phyloP scores from a whole-genome alignment of 92 coral and sea anemone genomes.

The Bergia sp. region DNA sequence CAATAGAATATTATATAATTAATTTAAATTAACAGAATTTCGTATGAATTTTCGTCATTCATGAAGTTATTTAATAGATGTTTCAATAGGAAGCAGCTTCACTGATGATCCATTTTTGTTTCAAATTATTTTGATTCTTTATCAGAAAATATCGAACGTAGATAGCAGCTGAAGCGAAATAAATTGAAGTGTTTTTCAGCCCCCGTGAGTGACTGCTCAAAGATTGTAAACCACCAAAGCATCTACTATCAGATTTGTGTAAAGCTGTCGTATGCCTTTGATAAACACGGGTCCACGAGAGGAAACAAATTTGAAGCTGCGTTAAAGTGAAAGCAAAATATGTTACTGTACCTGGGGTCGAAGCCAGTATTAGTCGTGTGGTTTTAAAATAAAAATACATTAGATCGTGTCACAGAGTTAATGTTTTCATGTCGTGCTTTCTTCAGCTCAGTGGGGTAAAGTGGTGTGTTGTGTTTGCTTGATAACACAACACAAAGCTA shows the following conservation, averaged over 20 bases:
- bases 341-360: neutral
- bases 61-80: neutral
- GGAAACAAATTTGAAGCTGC: neutral
- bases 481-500: constrained; percentile 13
- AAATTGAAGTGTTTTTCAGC: constrained; percentile 10
- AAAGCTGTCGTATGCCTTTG: neutral
- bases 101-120: neutral
- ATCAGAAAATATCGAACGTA: neutral
- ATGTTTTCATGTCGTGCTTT: constrained; percentile 20
- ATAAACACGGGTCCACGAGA: constrained; percentile 2
- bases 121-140: constrained; percentile 3
- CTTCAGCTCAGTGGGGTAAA: constrained; percentile 14
- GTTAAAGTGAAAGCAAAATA: neutral
- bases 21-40: neutral
- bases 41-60: constrained; percentile 20
- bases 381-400: neutral
- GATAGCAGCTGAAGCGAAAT: constrained; percentile 20
- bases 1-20: neutral
- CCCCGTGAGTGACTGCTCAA: neutral
- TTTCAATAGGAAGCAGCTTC: neutral
- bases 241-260: neutral
- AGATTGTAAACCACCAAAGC: constrained; percentile 5
- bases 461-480: constrained; percentile 1
- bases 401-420: constrained; percentile 10
- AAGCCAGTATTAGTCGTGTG: neutral